Evolutionary conservation across 2,888 invertebrate genomes (phyloP).

Genomic region (Caenorhabditis wallacei): DNA sequence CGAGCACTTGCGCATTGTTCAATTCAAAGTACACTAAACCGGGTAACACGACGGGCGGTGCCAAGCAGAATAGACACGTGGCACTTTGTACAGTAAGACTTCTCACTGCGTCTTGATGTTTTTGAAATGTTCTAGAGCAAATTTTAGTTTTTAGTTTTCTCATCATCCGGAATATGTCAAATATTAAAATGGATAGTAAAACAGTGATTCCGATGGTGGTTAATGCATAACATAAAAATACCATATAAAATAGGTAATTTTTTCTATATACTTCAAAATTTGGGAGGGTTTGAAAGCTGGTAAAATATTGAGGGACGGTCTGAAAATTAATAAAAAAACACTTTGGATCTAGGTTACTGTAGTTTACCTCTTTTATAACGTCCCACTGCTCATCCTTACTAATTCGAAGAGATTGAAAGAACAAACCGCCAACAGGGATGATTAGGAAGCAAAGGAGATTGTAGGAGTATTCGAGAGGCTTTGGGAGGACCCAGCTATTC

Average conservation of each 20-base stretch:
- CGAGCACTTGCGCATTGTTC: background rate
- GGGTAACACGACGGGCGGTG: background rate
- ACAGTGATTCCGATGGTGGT: too few relatives aligned
- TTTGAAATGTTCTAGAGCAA: background rate
- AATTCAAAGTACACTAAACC: conserved; percentile 2
- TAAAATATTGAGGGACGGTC: background rate
- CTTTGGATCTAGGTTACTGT: background rate
- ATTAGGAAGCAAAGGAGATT: background rate
- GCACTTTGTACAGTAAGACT: conserved; percentile 5
- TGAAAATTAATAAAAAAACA: background rate
- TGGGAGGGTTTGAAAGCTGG: background rate
- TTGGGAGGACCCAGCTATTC: background rate
- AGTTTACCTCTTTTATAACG: background rate
- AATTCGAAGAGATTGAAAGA: background rate
- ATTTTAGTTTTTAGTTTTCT: conserved; percentile 10
- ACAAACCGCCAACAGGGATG: background rate
- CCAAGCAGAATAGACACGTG: conserved; percentile 2
- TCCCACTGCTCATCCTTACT: background rate
- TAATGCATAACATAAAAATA: too few relatives aligned
- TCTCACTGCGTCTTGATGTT: background rate
- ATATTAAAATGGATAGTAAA: background rate
- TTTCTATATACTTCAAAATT: background rate
- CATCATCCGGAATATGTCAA: conserved; percentile 24
- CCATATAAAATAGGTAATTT: too few relatives aligned
- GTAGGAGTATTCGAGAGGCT: background rate